phyloP scores from a whole-genome alignment of 2,888 invertebrate genomes.

The Habrosyne pyritoides region DNA sequence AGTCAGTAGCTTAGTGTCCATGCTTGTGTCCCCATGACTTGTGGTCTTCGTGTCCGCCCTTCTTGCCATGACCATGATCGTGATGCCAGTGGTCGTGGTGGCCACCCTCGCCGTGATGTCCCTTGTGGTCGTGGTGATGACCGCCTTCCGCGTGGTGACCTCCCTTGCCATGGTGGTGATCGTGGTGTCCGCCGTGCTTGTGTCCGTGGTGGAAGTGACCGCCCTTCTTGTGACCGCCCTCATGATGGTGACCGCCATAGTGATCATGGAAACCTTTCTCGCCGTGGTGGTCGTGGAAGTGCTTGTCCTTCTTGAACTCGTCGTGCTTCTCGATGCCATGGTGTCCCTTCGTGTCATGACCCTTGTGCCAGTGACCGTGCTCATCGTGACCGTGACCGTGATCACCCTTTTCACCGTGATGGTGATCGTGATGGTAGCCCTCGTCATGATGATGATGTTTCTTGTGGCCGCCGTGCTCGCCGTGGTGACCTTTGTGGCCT shows the following conservation, averaged over 20 bases:
- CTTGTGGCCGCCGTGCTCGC: constrained; percentile 85
- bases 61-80: constrained; percentile 89
- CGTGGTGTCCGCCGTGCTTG: constrained; percentile 89
- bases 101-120: constrained; percentile 90
- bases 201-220: constrained; percentile 91
- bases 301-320: constrained; percentile 93
- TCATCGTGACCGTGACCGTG: constrained; percentile 81
- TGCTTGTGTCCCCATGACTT: constrained; percentile 89
- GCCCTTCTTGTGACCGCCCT: constrained; percentile 90
- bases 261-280: constrained; percentile 90
- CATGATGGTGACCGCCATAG: constrained; percentile 90
- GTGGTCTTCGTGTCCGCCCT: constrained; percentile 90
- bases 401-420: constrained; percentile 86
- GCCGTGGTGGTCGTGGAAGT: constrained; percentile 93
- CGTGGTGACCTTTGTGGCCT: constrained; percentile 84
- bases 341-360: constrained; percentile 92
- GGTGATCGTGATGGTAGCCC: constrained; percentile 85
- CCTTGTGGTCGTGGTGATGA: constrained; percentile 90
- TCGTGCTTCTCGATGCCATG: constrained; percentile 92
- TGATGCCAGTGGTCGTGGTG: constrained; percentile 90
- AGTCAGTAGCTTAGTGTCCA: constrained; percentile 59
- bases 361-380: constrained; percentile 90
- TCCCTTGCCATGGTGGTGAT: constrained; percentile 90
- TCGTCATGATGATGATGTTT: constrained; percentile 86
- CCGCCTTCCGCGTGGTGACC: constrained; percentile 90